Evolutionary conservation across 1,140 invertebrate species (phyloP), one percentile per base, ranked within the genome.

Genomic region (Drosophila simulans): DNA sequence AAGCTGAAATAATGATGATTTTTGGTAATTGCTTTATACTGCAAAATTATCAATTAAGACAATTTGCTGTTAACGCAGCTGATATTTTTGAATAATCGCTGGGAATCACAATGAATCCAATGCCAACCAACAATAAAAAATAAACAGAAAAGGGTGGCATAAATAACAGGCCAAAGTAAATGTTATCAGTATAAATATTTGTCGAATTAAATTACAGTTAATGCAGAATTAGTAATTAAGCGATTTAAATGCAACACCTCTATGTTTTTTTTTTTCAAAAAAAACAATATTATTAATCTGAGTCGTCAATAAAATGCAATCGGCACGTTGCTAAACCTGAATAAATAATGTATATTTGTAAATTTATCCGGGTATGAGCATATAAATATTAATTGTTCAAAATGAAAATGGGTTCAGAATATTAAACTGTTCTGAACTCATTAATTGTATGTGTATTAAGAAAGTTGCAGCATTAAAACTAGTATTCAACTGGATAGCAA

Each of bases 1-100:
- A 31, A 8, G 8, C 34, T 11, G 15, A 12, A 60, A 11, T 39
- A 62, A 17, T 17, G 17, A 58, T 57, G 15, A 13, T 42, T 58
- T 31, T 58, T 40, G 35, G 5, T 31, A 22, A 20, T n/a, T 10
- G 15, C 22, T 17, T 51, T 25, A 55, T 27, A 25, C 10, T 12
- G 35, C 4, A 22, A 25, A 20, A 60, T 40, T 52, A 62, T 17
- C 59, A 62, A 58, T 37, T 17, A 34, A 40, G 12, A 11, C 15
- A 62, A 42, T 59, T 62, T 42, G 4, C 11, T 34, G n/a, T 42
- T 59, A 63, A 59, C 59, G 12, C 58, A 59, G 13, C 27, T 59
- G 37, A 40, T 31, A n/a, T 57, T 60, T 27, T 8, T 22, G 34
- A 12, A 57, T 20, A 40, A 37, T 3, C 22, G 13, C 13, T 62